Conservation (phyloP, 2,888 invertebrate species). For the Cheilosia vernalis region DNA sequence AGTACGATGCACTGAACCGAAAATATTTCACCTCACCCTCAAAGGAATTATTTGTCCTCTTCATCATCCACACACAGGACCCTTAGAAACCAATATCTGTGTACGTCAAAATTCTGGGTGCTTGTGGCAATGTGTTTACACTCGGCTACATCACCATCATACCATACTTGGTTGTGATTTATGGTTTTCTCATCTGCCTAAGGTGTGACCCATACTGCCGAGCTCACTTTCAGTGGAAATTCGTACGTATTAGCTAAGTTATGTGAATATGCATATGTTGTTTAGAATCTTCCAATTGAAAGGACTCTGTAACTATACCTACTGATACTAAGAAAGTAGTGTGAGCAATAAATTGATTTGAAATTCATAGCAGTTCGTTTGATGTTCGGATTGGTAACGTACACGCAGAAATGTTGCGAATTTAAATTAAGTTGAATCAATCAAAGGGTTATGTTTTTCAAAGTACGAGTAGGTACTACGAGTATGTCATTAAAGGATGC, state of each 20-base stretch:
- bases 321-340: too few species aligned
- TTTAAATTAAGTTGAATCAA: background rate
- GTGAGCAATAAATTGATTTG: background rate
- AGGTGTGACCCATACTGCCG: background rate
- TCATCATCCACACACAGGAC: background rate
- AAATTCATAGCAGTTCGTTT: constrained; percentile 4
- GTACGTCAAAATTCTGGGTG: background rate
- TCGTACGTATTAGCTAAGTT: background rate
- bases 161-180: constrained; percentile 18
- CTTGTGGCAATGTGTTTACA: background rate
- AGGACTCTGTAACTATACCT: background rate
- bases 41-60: constrained; percentile 36
- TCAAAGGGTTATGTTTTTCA: background rate
- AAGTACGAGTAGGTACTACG: too few species aligned
- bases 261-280: background rate
- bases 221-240: constrained; percentile 6
- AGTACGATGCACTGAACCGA: constrained; percentile 19
- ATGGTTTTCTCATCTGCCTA: constrained; percentile 25
- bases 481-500: too few species aligned
- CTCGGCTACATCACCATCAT: background rate
- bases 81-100: constrained; percentile 3
- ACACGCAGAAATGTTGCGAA: background rate
- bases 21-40: constrained; percentile 18
- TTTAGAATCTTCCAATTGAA: constrained; percentile 7
- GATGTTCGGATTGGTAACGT: constrained; percentile 11